Evolutionary conservation across 2,797 vertebrate genomes (phyloP), one percentile per base, ranked within the genome.

Genomic region (Kryptopterus vitreolus): DNA sequence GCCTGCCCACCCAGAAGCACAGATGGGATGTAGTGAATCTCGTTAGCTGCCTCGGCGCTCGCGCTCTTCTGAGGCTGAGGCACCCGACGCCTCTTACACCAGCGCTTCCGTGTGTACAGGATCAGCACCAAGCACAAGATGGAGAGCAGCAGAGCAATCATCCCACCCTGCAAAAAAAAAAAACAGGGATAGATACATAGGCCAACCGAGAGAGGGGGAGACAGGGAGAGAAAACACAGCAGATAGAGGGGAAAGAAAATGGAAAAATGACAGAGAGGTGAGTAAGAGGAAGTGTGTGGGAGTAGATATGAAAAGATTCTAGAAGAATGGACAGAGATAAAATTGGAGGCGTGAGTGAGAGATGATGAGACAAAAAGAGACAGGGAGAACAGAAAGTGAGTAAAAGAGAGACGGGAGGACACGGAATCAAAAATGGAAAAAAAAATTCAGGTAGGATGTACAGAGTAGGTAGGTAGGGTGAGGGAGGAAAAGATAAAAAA

Each of bases 1-100:
- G 97, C 97, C 3, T 98, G 97, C 52, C 97, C 96, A 2, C 97
- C 96, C 48, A 99, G 98, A 88, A 99, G 93, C 86, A 99, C 98
- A 0, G 98, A 99, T 0, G 98, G 98, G 88, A 99, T 99, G 92
- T 99, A 99, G 90, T 99, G 98, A 88, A 99, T 99, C 92, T 99
- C 98, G 1, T 99, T 99, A 88, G 98, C 98, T 0, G 97, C 97
- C 87, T 99, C 98, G 0, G 98, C 98, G 0, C 98, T 98, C 83
- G 97, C 98, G 0, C 97, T 99, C 86, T 98, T 99, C 93, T 99
- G 97, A 0, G 98, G 97, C 89, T 99, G 98, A 0, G 97, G 97
- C 53, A 98, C 97, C 0, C 97, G 95, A 38, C 98, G 95, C 38
- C 98, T 95, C 86, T 99, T 98, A 87, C 98, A 99, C 98, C 98